Evolutionary conservation across 2,888 invertebrate species (phyloP).

Genomic region (Hydrotaea cyrtoneurina): DNA sequence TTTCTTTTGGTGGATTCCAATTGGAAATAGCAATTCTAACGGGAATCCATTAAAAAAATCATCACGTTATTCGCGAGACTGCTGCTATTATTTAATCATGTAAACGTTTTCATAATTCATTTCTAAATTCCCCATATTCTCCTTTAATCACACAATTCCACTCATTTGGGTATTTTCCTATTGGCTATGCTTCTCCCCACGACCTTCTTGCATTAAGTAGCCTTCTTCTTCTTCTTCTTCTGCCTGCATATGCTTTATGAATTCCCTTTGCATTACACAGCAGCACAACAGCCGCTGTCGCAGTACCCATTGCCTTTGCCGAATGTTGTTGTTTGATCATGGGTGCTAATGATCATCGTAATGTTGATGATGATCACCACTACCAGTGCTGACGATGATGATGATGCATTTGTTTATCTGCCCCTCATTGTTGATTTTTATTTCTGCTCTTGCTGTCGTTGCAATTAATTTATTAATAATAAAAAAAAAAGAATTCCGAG

Average conservation of each 20-base stretch:
- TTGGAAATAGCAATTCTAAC: no score
- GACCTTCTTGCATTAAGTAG: slow-evolving; percentile 39
- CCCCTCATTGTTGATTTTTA: slow-evolving; percentile 13
- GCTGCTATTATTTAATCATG: no score
- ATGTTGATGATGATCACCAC: slow-evolving; percentile 34
- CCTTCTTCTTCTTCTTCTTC: neutral
- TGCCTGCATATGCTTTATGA: neutral
- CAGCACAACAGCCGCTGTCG: slow-evolving; percentile 11
- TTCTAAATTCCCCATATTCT: no score
- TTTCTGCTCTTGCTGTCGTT: slow-evolving; percentile 52
- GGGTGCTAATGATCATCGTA: slow-evolving; percentile 8
- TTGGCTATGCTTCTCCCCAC: slow-evolving; percentile 42
- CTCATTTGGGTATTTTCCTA: neutral
- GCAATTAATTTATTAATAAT: slow-evolving; percentile 67
- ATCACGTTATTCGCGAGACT: no score
- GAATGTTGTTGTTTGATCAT: slow-evolving; percentile 30
- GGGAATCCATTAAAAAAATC: no score
- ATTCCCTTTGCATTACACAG: slow-evolving; percentile 9
- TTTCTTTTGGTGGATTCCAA: no score
- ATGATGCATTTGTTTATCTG: slow-evolving; percentile 52
- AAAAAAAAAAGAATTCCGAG: slow-evolving; percentile 33
- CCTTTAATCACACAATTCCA: no score
- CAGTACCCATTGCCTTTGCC: slow-evolving; percentile 2
- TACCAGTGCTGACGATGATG: slow-evolving; percentile 37
- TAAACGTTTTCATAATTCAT: no score